Conservation (phyloP, 1,140 invertebrate species). For the Drosophila oshimai region DNA sequence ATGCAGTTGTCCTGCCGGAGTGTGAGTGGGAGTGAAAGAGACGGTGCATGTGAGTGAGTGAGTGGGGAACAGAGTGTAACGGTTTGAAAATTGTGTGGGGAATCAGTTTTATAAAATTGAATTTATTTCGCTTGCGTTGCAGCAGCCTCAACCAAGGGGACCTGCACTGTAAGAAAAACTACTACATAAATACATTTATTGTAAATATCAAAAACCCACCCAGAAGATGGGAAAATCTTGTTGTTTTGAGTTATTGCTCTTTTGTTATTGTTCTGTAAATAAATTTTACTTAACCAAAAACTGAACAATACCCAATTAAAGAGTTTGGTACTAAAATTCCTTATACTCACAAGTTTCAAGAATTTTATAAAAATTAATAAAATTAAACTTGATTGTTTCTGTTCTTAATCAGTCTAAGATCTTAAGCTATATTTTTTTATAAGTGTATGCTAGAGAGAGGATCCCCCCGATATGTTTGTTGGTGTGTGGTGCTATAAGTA, state of each 20-base stretch:
- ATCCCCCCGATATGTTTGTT: slow-evolving; percentile 16
- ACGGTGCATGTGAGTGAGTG: background rate
- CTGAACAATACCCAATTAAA: no score
- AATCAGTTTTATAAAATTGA: slow-evolving; percentile 80
- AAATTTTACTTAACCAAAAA: no score
- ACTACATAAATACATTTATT: no score
- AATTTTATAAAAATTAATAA: no score
- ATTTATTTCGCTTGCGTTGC: slow-evolving; percentile 74
- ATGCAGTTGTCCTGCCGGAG: slow-evolving; percentile 47
- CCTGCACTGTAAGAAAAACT: slow-evolving; percentile 33
- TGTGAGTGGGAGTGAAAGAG: background rate
- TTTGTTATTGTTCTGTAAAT: no score
- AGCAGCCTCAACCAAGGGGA: slow-evolving; percentile 42
- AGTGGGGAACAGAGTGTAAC: background rate
- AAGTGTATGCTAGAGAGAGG: slow-evolving; percentile 4
- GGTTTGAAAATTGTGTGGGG: slow-evolving; percentile 72
- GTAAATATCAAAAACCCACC: no score
- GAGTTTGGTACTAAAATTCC: no score
- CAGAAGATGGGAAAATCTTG: no score
- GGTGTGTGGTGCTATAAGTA: slow-evolving; percentile 68
- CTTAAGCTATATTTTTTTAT: background rate
- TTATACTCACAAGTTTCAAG: no score
- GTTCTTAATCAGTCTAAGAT: no score
- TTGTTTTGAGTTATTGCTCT: no score
- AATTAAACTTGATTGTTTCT: no score